Evolutionary conservation across 2,888 invertebrate species (phyloP).

Genomic region (Drosophila putrida): DNA sequence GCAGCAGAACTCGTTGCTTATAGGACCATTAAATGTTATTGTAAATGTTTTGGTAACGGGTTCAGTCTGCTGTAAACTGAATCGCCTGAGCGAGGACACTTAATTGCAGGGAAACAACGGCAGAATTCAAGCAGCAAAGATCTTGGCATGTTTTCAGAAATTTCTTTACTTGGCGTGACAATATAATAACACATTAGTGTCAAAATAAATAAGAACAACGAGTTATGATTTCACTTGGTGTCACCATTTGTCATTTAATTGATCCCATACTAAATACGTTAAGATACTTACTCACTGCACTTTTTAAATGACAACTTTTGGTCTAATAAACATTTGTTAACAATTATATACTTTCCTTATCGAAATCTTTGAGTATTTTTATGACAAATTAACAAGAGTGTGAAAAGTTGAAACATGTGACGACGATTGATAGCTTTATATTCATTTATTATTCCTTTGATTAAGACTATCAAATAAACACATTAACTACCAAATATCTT

Average conservation of each 20-base stretch:
- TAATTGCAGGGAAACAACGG: background rate
- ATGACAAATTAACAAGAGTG: constrained; percentile 1
- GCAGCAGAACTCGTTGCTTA: constrained; percentile 31
- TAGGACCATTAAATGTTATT: constrained; percentile 24
- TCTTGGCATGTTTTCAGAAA: background rate
- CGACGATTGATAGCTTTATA: background rate
- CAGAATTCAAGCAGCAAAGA: background rate
- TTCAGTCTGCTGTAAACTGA: background rate
- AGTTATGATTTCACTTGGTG: too few relatives aligned
- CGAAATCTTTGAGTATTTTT: background rate
- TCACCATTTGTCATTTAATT: background rate
- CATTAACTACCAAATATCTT: background rate
- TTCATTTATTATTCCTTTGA: background rate
- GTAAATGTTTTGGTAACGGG: background rate
- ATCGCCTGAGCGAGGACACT: background rate
- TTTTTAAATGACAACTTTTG: background rate
- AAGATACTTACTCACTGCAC: background rate
- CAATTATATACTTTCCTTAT: constrained; percentile 1
- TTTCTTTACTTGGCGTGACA: background rate
- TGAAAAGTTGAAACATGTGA: background rate
- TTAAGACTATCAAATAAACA: background rate
- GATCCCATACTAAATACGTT: background rate
- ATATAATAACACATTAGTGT: background rate
- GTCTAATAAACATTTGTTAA: background rate
- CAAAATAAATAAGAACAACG: background rate